Conservation (phyloP, 1,140 invertebrate species). For the Triops cancriformis region DNA sequence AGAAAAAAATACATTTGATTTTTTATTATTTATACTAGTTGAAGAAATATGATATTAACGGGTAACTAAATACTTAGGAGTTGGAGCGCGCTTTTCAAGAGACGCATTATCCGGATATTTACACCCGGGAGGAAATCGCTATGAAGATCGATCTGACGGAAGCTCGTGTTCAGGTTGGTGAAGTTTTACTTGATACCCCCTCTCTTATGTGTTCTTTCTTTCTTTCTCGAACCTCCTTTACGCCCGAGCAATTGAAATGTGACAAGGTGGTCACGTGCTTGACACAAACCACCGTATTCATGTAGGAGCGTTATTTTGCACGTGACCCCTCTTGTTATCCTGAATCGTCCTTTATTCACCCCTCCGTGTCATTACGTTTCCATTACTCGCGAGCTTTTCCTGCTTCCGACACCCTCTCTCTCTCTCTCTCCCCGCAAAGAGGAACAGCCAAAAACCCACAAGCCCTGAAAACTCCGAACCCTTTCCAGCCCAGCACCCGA, state of each 20-base stretch:
- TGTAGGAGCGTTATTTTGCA: not conserved
- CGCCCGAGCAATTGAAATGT: not conserved
- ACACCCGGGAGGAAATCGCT: conserved; percentile 96
- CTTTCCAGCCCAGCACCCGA: not conserved
- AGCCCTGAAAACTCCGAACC: not conserved
- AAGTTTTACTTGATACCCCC: not conserved
- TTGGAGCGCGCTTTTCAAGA: conserved; percentile 92
- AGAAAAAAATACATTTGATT: no score
- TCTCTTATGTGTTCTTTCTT: not conserved
- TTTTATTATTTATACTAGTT: no score
- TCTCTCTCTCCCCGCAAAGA: not conserved
- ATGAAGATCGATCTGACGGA: conserved; percentile 97
- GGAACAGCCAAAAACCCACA: not conserved
- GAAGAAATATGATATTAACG: no score
- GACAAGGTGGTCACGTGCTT: conserved; percentile 3
- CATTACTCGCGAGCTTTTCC: not conserved
- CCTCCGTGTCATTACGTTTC: conserved; percentile 1
- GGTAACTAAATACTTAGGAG: conserved; percentile 45
- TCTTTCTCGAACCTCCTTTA: not conserved
- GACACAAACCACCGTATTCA: conserved; percentile 2
- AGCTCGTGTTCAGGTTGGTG: conserved; percentile 86
- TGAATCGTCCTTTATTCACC: not conserved
- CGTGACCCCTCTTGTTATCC: not conserved
- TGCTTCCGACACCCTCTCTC: not conserved
- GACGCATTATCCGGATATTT: conserved; percentile 98